Base-by-base conservation (phyloP, 1,140 invertebrate species). In the Zaprionus davidi region DNA sequence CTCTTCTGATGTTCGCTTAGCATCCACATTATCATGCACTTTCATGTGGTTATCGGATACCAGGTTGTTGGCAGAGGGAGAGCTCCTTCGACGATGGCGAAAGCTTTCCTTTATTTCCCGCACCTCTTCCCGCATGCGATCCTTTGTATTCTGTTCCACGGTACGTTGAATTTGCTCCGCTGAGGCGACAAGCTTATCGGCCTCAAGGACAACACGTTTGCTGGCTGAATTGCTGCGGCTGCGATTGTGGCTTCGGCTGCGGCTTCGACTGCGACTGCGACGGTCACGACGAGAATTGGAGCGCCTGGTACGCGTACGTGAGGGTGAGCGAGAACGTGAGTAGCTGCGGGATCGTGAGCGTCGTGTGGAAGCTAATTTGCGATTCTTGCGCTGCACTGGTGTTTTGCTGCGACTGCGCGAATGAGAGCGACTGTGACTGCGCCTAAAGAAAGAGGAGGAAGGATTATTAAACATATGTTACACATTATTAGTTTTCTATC, bases 251-350 rank as follows among this genome's bases (percentile, higher is more conserved):
- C 68, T 68, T 13, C 53, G 71, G 34, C 73, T 71, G 22, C 66
- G 73, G 57, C 64, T 71, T 24, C 55, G 41, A 31, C 64, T 71
- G 58, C 80, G 36, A 88, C 93, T 76, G 82, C 93, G 34, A 56
- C 93, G 82, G 36, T 93, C 93, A 44, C 92, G 93, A 0, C 75
- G 66, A 1, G 82, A 58, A 44, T 41, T 76, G 2, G 93, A 93
- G 5, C 93, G 94, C 90, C 93, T 51, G 76, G 86, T 62, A 31
- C 78, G 88, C 2, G 81, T 82, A 28, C 70, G 63, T 5, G 91
- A 91, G 1, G 83, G 79, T 0, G 94, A 94, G 6, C 93, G 80
- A 0, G 94, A 94, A 28, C 93, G 93, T 9, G 92, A 82, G 4
- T 93, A 93, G 1, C 92, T 92, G 12, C 60, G 65, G 24, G 92